Evolutionary conservation across 2,888 invertebrate species (phyloP), one percentile per base, ranked within the genome.

Genomic region (Lumbricus terrestris): DNA sequence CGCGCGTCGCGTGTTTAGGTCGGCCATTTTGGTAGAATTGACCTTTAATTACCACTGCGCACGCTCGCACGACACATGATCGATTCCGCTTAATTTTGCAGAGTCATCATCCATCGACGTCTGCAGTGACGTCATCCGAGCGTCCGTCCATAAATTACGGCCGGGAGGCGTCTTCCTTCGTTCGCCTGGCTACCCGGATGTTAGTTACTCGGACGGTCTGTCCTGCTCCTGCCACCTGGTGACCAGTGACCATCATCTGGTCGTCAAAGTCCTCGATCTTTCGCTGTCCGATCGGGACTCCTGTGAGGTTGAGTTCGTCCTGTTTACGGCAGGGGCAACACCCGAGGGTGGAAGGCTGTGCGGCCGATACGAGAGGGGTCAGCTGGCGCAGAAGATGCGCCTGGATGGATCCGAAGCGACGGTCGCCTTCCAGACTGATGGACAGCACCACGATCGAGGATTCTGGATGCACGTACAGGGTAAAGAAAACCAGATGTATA

Each of bases 391-490:
- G 85, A 89, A 34, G 18, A 37, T 91, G 1, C 83, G 42, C 29
- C 37, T 91, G 11, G 35, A 89, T 18, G 38, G 88, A 42, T 47
- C 47, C n/a, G 83, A 89, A 15, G 34, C 89, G 1, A 89, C 38
- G 11, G 82, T 91, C 16, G 47, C 85, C 29, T 91, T 91, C 82
- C 40, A 37, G 47, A 85, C 89, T 1, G 91, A 91, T 69, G 47
- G 29, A 33, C 29, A n/a, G 13, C 69, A 83, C 88, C 88, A 91
- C 38, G 88, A 47, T 11, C 37, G 91, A 13, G 91, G 91, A 23
- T 90, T 91, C 89, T 91, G 91, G 91, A n/a, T 91, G 20, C 90
- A 91, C 42, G 89, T 88, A n/a, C 88, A 40, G 38, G 91, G 91
- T 91, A 88, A n/a, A n/a, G n/a, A n/a, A n/a, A 89, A 38, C 29